Base-by-base conservation (phyloP, 2,888 invertebrate genomes). In the Drosophila barbarae region DNA sequence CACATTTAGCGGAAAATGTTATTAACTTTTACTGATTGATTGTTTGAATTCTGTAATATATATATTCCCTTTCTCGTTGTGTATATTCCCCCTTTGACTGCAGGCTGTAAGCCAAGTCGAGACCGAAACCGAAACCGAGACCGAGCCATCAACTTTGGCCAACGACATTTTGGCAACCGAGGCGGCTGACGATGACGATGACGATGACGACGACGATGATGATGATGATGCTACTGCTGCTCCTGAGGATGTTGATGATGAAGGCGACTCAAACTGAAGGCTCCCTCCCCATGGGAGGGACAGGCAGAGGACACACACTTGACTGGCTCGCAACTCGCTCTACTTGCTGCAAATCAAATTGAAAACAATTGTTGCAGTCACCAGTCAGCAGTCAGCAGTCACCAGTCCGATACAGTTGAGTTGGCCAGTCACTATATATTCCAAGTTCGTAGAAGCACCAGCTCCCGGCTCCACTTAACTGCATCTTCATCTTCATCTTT, bases 91-190 rank as follows among this genome's bases (percentile, higher is more conserved):
- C 52, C 47, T 38, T 59, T 42, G n/a, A 21, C 63, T 53, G 30
- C 71, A 70, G 71, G 71, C 61, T 39, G 49, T 52, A 71, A 69
- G 57, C 49, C 64, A 63, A 63, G 55, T 73, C 69, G 68, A 68
- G 56, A 77, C 77, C 50, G 63, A 57, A 52, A 53, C 57, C 46
- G 66, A 68, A 56, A 77, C 84, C 50, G 63, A 57, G 49, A 53
- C 57, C 58, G 51, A 74, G 53, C 72, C 65, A 77, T 75, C 83
- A 73, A 66, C 77, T 76, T 66, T 73, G 83, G 68, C 79, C 73
- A 64, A 72, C 47, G 64, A 77, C 81, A 74, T 72, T 80, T 78
- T 78, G 69, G 75, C 79, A 75, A 69, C 68, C 38, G 65, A 74
- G 70, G 36, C 51, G 52, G 61, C 26, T 73, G 69, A 67, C 69